Conservation (phyloP, 2,113 vertebrate species). For the Coturnix japonica region DNA sequence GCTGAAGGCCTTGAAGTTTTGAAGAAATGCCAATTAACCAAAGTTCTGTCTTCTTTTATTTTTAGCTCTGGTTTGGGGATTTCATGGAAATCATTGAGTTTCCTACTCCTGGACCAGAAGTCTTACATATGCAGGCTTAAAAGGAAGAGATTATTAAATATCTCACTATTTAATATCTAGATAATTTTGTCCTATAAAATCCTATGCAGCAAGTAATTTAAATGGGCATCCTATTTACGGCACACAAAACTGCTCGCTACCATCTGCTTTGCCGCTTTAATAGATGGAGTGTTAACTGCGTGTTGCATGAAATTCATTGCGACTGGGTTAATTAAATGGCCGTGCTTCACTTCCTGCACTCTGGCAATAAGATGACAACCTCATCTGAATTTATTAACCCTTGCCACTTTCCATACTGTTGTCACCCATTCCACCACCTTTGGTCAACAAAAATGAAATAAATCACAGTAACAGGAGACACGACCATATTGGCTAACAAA, state of each 20-base stretch:
- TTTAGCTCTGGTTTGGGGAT: background rate
- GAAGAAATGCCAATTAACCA: conserved; percentile 32
- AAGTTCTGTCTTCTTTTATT: background rate
- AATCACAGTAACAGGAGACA: conserved; percentile 68
- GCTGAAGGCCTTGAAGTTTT: background rate
- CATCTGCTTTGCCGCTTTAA: conserved; percentile 71
- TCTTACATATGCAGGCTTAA: conserved; percentile 6
- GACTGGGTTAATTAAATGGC: conserved; percentile 75
- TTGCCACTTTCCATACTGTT: conserved; percentile 60
- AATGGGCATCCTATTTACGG: conserved; percentile 70
- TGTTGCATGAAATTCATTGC: conserved; percentile 75
- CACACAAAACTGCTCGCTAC: conserved; percentile 65
- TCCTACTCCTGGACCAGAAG: background rate
- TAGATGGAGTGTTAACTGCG: conserved; percentile 71
- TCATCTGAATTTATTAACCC: conserved; percentile 77
- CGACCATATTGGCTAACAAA: conserved; percentile 57
- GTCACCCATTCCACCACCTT: conserved; percentile 48
- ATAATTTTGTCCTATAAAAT: conserved; percentile 70
- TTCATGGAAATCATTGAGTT: conserved; percentile 37
- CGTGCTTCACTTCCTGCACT: conserved; percentile 72
- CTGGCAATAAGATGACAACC: conserved; percentile 72
- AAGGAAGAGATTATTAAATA: conserved; percentile 64
- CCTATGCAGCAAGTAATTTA: conserved; percentile 63
- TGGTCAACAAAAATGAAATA: conserved; percentile 63
- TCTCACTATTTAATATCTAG: conserved; percentile 55